Evolutionary conservation across 2,113 vertebrate genomes (phyloP), one percentile per base, ranked within the genome.

Genomic region (Cyprinodon variegatus): DNA sequence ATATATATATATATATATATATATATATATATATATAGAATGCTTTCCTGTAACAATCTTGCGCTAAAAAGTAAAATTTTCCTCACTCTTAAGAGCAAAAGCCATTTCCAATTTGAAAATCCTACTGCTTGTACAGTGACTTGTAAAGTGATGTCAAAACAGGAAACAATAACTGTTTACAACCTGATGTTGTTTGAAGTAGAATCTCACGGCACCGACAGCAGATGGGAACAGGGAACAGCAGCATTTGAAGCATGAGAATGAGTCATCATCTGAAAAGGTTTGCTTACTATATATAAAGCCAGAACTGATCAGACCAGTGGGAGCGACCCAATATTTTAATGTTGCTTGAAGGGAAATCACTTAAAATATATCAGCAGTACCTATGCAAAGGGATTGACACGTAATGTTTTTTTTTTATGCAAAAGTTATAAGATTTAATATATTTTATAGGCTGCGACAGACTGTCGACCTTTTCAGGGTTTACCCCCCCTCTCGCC

Each of bases 261-360:
- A 29, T 3, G 38, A 70, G 20, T 70, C 46, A 70, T 48, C 39
- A 48, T 40, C 50, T 60, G 60, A 13, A 68, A 68, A 48, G 62
- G 50, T 41, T 60, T 61, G 37, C 53, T 48, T 48, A 11, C 62
- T n/a, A 11, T 15, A 41, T 20, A 14, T 68, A 37, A 8, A 68
- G 12, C 12, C n/a, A 41, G 45, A 66, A 41, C 46, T 0, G 0
- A 72, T 61, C 10, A 39, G 57, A 68, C 11, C 59, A 22, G 38
- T 46, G 15, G 46, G 29, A 67, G 3, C 3, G 1, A 66, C 4
- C 40, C 15, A 46, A 66, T 53, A 57, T 13, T 29, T 57, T 40
- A 37, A 43, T n/a, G 3, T n/a, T 37, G 6, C 53, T 62, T 36
- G 14, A 4, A 22, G 3, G 43, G 39, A 62, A 46, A 57, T 13